Base-by-base conservation (phyloP, 2,888 invertebrate genomes). In the Aradus depressus region DNA sequence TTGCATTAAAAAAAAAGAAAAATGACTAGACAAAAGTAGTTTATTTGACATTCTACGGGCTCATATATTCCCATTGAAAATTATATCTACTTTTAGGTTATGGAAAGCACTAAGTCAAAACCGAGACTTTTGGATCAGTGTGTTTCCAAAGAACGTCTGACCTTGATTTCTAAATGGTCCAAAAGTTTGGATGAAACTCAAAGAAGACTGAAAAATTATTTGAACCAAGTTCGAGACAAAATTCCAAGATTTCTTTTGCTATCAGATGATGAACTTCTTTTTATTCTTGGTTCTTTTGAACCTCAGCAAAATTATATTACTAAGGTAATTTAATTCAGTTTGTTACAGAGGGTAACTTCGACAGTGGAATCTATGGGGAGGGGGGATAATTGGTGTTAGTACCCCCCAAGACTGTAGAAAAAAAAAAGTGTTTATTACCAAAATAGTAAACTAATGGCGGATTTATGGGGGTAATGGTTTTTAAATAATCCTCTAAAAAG, bases 231-330 rank as follows among this genome's bases (percentile, higher is more conserved):
- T 68, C 73, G 93, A 41, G 78, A 85, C 54, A 77, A 87, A 56
- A 93, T 92, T 67, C 89, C 93, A 2, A 70, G 93, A 44, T 93
- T 93, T 70, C 92, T 86, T 70, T 93, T 93, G 68, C 86, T 93
- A 64, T 92, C 92, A 3, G 92, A 92, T 23, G 91, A 92, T 63
- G 93, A 93, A 66, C 67, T 93, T 58, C 73, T 95, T 5, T 84
- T 87, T 2, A 88, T 93, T 60, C 74, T 93, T 44, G 92, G 92
- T 12, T 89, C 85, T 64, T 85, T 82, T 59, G 83, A 87, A n/a
- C n/a, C n/a, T n/a, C n/a, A n/a, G n/a, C n/a, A n/a, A n/a, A n/a
- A n/a, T n/a, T n/a, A n/a, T n/a, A n/a, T n/a, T n/a, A n/a, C n/a
- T n/a, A n/a, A n/a, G n/a, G n/a, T n/a, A n/a, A n/a, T n/a, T n/a